These are phyloP conservation scores for Perca fluviatilis DNA, from an alignment of 2,113 vertebrate species.

Conservation along the genomic window DNA sequence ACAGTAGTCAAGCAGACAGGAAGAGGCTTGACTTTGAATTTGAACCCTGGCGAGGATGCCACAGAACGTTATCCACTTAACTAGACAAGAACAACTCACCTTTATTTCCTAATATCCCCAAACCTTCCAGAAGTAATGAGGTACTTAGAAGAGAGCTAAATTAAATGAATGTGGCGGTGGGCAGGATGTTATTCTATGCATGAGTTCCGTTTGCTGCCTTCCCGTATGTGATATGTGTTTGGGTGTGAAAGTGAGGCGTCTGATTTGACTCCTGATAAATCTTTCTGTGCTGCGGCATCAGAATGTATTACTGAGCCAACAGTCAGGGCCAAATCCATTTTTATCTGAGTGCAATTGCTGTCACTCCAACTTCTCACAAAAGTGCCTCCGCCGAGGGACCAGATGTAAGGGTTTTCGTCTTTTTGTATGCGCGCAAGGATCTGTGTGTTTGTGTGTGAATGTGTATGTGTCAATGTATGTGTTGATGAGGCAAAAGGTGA, in stretches of 20 bases:
- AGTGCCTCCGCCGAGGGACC: conserved; percentile 54
- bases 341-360: conserved; percentile 77
- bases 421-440: conserved; percentile 17
- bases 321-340: conserved; percentile 74
- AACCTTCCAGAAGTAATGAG: conserved; percentile 68
- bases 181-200: conserved; percentile 68
- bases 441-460: conserved; percentile 25
- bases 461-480: conserved; percentile 40
- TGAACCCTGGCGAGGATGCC: conserved; percentile 5
- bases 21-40: conserved; percentile 22
- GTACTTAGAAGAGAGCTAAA: conserved; percentile 51
- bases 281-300: conserved; percentile 63
- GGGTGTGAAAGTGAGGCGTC: conserved; percentile 75
- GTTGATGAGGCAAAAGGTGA: conserved; percentile 60
- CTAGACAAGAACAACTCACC: conserved; percentile 43
- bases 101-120: conserved; percentile 46
- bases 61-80: conserved; percentile 45
- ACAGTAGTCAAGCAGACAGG: neutral
- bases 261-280: conserved; percentile 79
- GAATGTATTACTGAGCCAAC: conserved; percentile 74
- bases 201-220: conserved; percentile 61
- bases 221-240: conserved; percentile 65
- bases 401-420: conserved; percentile 55
- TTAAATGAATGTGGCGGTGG: conserved; percentile 49
- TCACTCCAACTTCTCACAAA: conserved; percentile 70